Base-by-base conservation (phyloP, 2,888 invertebrate species). In the Tenthredo notha region DNA sequence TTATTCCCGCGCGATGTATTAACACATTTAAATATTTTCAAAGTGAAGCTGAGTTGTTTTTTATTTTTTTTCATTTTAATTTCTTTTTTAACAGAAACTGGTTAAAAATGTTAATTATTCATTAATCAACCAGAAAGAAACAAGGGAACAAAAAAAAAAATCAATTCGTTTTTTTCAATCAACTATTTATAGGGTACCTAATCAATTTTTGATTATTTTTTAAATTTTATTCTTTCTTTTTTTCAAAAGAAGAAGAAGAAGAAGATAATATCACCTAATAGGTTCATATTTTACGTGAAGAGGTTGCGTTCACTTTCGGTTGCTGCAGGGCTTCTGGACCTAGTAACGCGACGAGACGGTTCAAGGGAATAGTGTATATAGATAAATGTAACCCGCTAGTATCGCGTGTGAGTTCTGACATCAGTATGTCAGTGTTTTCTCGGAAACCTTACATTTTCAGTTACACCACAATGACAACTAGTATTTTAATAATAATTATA, bases 321-420 rank as follows among this genome's bases (percentile, higher is more conserved):
- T 33, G 67, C 12, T 67, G 67, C 29, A 67, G 29, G 67, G 67
- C 67, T 67, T 67, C 67, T 67, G 67, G 67, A 18, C 67, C 67
- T 67, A 18, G 67, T 18, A 18, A 67, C 67, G 33, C 33, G 72
- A 67, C 67, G 33, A 33, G 72, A 74, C 72, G 72, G 72, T 74
- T 74, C 72, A 74, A 74, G 72, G 72, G 43, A 74, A 74, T n/a
- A 74, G 0, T 2, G 9, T 43, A 43, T 1, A 72, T 0, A 4
- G n/a, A 2, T n/a, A 9, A 0, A 37, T 70, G 70, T 37, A 70
- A 67, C 29, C 65, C 10, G 21, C 18, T 25, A n/a, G 33, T 67
- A 67, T 67, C 29, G 25, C 15, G 29, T 67, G 67, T 67, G 10
- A 33, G 67, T 25, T 33, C 29, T 4, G 33, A 15, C 15, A 50